Percentiles rank a stretch among this genome's conserved stretches.
Evolutionary conservation across 2,113 vertebrate species (phyloP).

Genomic region (Phylloscopus whistleri): DNA sequence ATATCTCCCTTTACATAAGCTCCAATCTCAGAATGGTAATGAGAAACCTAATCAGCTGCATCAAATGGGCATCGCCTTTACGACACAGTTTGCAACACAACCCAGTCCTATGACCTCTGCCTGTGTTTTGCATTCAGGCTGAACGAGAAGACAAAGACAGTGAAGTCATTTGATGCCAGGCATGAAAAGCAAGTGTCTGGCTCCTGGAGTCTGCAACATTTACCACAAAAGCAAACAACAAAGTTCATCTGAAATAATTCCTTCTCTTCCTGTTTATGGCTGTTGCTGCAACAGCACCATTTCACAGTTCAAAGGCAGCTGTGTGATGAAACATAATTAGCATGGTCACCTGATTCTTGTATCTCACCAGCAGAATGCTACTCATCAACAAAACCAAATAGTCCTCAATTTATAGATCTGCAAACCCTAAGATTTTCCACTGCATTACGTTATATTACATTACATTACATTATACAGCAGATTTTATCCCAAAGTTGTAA

Average conservation of each 20-base stretch:
- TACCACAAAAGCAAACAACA: neutral
- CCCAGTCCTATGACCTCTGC: neutral
- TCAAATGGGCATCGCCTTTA: neutral
- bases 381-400: neutral
- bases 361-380: neutral
- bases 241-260: constrained; percentile 1
- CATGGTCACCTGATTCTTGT: neutral
- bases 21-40: neutral
- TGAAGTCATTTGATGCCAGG: neutral
- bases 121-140: neutral
- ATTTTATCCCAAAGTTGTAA: neutral
- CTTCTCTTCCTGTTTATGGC: neutral
- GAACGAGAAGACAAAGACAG: neutral
- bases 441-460: neutral
- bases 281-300: neutral
- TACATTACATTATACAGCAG: neutral
- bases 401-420: neutral
- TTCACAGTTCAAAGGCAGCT: constrained; percentile 16
- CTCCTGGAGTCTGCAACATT: neutral
- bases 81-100: neutral
- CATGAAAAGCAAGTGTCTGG: neutral
- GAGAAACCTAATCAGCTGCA: neutral
- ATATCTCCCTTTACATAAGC: neutral
- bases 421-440: neutral
- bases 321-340: neutral